Evolutionary conservation across 2,113 vertebrate species (phyloP).

Genomic region (Lichenostomus cassidix): DNA sequence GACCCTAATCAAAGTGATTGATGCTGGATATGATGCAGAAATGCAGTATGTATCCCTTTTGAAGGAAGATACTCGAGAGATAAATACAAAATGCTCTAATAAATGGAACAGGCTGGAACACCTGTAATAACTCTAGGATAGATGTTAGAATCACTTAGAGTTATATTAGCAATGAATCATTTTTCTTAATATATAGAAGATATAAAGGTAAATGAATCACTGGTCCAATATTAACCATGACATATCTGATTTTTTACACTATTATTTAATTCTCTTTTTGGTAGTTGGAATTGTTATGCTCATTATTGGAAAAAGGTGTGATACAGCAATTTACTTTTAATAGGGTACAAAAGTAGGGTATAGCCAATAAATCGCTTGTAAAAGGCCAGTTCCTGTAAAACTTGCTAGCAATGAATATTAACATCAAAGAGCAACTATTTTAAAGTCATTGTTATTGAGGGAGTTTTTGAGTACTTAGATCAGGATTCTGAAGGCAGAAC

Average conservation of each 20-base stretch:
- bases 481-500: not conserved
- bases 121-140: slow-evolving; percentile 54
- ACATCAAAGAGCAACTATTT: not conserved
- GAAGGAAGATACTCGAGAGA: slow-evolving; percentile 45
- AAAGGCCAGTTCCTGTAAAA: not conserved
- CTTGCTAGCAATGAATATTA: not conserved
- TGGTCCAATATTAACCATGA: not conserved
- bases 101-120: slow-evolving; percentile 58
- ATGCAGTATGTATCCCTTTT: slow-evolving; percentile 64
- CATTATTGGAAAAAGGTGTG: not conserved
- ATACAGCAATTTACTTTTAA: not conserved
- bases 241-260: not conserved
- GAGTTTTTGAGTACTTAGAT: not conserved
- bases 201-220: not conserved
- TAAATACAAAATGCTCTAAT: slow-evolving; percentile 68
- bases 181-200: not conserved
- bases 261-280: not conserved
- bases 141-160: slow-evolving; percentile 61
- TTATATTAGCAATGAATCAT: slow-evolving; percentile 43
- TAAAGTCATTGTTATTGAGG: not conserved
- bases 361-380: not conserved
- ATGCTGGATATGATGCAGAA: slow-evolving; percentile 71
- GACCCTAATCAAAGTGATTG: slow-evolving; percentile 82
- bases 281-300: not conserved
- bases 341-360: not conserved